Conservation (phyloP, 64 coral and sea anemone genomes). For the Platygyra sinensis region DNA sequence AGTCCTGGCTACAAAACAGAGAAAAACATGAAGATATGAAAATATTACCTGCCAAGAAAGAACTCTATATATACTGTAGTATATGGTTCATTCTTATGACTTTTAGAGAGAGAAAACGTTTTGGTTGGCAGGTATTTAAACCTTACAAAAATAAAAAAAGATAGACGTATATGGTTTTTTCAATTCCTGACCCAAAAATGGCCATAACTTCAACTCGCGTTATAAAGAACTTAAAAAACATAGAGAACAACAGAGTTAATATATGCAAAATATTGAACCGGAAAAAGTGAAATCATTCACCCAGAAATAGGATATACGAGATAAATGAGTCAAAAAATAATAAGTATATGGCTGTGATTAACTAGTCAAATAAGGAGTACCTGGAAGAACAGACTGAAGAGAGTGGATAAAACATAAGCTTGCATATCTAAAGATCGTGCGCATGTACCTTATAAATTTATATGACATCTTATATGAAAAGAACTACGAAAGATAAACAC, state of each 20-base stretch:
- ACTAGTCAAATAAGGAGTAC: not conserved
- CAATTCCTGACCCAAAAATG: not conserved
- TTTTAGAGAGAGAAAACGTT: no score
- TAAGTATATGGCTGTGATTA: not conserved
- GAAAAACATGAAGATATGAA: no score
- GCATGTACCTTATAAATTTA: not conserved
- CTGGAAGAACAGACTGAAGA: not conserved
- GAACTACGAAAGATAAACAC: not conserved
- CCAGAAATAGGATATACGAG: not conserved
- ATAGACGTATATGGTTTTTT: not conserved
- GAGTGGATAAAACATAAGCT: not conserved
- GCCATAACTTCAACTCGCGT: not conserved
- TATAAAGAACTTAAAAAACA: not conserved
- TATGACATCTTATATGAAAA: no score
- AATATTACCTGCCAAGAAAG: no score
- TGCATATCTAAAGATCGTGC: not conserved
- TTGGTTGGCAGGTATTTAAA: no score
- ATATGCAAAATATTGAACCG: not conserved
- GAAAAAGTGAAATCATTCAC: not conserved
- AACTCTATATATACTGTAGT: no score
- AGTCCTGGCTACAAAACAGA: no score
- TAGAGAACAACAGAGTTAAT: not conserved
- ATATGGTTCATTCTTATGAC: no score
- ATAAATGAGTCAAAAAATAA: not conserved
- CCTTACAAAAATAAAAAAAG: not conserved